phyloP scores from a whole-genome alignment of 2,797 vertebrate species.

The Euthynnus affinis region DNA sequence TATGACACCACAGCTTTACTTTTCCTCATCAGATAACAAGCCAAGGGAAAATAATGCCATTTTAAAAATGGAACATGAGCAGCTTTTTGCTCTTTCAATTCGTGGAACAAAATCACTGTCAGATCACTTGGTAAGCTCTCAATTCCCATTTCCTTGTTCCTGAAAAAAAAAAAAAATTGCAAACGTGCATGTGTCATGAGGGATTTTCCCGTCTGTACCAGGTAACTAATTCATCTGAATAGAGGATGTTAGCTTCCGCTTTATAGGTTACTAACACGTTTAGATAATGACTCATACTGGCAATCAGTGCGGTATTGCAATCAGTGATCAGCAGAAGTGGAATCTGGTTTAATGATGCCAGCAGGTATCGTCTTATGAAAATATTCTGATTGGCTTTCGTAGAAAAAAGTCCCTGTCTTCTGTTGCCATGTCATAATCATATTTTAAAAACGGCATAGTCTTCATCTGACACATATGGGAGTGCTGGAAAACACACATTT shows the following conservation, averaged over 20 bases:
- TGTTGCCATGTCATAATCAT: background rate
- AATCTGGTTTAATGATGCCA: background rate
- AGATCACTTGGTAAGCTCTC: background rate
- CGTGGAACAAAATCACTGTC: slow-evolving; percentile 10
- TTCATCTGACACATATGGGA: slow-evolving; percentile 19
- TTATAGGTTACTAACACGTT: slow-evolving; percentile 48
- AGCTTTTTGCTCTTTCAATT: background rate
- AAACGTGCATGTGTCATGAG: slow-evolving; percentile 8
- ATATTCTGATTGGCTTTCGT: background rate
- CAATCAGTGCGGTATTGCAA: background rate
- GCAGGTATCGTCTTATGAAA: background rate
- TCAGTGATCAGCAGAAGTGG: background rate
- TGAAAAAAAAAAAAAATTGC: background rate
- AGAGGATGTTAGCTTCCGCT: slow-evolving; percentile 61
- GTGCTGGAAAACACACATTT: background rate
- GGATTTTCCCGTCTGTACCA: slow-evolving; percentile 58
- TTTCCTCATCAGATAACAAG: slow-evolving; percentile 27
- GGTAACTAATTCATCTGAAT: slow-evolving; percentile 35
- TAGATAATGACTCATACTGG: slow-evolving; percentile 51
- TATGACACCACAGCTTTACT: background rate
- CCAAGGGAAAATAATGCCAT: slow-evolving; percentile 3
- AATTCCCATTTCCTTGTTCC: slow-evolving; percentile 65
- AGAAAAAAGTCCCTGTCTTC: slow-evolving; percentile 33
- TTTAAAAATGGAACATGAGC: background rate
- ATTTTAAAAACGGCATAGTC: background rate